Conservation (phyloP, 2,113 vertebrate species). For the Gavialis gangeticus region DNA sequence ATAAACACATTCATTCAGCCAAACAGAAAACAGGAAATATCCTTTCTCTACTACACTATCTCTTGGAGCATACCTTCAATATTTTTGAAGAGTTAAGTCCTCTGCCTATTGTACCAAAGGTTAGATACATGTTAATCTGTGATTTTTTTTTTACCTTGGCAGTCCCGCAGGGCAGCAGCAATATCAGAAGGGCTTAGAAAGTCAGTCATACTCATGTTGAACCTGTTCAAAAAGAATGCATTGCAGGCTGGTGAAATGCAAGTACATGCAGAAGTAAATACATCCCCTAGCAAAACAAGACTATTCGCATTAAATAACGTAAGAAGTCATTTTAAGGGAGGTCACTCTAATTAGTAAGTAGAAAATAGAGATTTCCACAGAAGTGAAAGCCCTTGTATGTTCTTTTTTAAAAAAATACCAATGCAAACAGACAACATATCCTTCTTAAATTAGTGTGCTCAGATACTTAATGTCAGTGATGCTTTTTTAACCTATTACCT, state of each 20-base stretch:
- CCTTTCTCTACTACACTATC: not conserved
- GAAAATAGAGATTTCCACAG: not conserved
- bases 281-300: not conserved
- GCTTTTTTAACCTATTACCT: not conserved
- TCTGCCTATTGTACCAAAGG: not conserved
- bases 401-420: not conserved
- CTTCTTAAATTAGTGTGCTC: not conserved
- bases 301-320: not conserved
- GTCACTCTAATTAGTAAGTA: not conserved
- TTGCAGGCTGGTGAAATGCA: not conserved
- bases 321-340: not conserved
- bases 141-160: slow-evolving; percentile 87
- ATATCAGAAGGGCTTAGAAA: slow-evolving; percentile 92
- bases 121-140: not conserved
- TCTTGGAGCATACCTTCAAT: not conserved
- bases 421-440: not conserved
- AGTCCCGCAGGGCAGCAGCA: slow-evolving; percentile 92
- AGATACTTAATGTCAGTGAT: not conserved
- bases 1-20: not conserved
- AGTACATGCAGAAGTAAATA: not conserved
- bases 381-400: not conserved
- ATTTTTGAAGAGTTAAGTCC: not conserved
- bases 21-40: not conserved
- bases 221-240: slow-evolving; percentile 72
- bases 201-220: slow-evolving; percentile 93